Evolutionary conservation across 2,888 invertebrate genomes (phyloP), one percentile per base, ranked within the genome.

Genomic region (Hololepta plana): DNA sequence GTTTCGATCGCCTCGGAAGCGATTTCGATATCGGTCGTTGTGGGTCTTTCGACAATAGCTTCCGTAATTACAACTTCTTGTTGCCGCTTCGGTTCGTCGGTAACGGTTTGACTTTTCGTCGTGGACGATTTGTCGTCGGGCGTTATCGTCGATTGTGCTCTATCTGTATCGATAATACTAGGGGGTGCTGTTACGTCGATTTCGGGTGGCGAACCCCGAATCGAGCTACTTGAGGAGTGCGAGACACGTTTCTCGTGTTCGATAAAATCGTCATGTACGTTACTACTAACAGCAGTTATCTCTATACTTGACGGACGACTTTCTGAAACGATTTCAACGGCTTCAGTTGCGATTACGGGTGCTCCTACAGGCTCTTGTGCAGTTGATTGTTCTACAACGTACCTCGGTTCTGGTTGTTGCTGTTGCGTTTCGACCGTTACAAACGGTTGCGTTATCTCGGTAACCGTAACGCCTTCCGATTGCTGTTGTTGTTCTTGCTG

Each of bases 381-480:
- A 28, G 44, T 41, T 26, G 32, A 13, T 33, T 41, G 40, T 33
- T 45, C 44, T 45, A 46, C 36, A 32, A 51, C 54, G 39, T 53
- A 53, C 53, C 53, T 53, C 42, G 43, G 38, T 24, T 34, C 35
- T 20, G 33, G 30, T 28, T 15, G 45, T 38, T 32, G 36, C 22
- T 36, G 22, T 4, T 28, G 20, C 25, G 20, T 28, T 28, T 37
- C 38, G 7, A 38, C 15, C 4, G 41, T 39, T 30, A 37, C n/a
- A n/a, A n/a, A n/a, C n/a, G n/a, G 17, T 17, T 17, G 17, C 17
- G n/a, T 39, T 26, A 19, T 15, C 17, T 28, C 8, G 8, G 9
- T 8, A 2, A 16, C 12, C 7, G 13, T 9, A 8, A 17, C n/a
- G 13, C 12, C 27, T 7, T 10, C 4, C 12, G 12, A 10, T 26